Percentiles rank a stretch among this genome's conserved stretches.
These are phyloP conservation scores for Tetramorium parvispinum DNA, from an alignment of 1,140 invertebrate genomes.

Conservation along the genomic window DNA sequence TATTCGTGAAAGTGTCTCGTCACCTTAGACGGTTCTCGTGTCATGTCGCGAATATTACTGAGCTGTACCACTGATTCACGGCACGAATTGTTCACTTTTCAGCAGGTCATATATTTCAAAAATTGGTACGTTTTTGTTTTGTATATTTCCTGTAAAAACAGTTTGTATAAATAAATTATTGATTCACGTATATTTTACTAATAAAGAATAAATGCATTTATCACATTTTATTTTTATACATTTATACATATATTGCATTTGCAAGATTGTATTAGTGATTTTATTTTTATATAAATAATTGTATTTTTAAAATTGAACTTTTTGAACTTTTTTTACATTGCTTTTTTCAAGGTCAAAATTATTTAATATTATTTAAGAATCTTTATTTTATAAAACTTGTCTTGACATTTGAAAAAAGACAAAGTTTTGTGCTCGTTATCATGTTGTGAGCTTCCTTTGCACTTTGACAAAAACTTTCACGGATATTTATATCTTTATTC, in stretches of 20 bases:
- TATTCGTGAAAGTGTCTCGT: constrained; percentile 44
- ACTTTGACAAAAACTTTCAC: constrained; percentile 22
- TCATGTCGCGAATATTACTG: constrained; percentile 40
- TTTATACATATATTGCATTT: background rate
- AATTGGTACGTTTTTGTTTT: background rate
- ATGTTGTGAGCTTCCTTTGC: background rate
- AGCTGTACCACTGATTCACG: constrained; percentile 23
- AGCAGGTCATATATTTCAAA: background rate
- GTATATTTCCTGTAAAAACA: too few relatives aligned
- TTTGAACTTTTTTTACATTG: background rate
- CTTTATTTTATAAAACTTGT: background rate
- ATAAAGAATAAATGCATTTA: background rate
- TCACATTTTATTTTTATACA: background rate
- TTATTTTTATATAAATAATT: background rate
- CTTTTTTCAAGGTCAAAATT: background rate
- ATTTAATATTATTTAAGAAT: background rate
- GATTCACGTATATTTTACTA: background rate
- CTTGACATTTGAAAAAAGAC: background rate
- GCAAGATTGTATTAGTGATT: background rate
- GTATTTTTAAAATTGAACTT: constrained; percentile 18
- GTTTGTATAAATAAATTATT: background rate
- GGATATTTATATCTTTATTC: constrained; percentile 45
- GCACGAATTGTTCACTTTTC: constrained; percentile 3
- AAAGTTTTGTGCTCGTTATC: background rate
- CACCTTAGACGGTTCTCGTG: constrained; percentile 30